These are phyloP conservation scores for Chelidonichthys spinosus DNA, from an alignment of 2,797 vertebrate genomes.

Conservation along the genomic window DNA sequence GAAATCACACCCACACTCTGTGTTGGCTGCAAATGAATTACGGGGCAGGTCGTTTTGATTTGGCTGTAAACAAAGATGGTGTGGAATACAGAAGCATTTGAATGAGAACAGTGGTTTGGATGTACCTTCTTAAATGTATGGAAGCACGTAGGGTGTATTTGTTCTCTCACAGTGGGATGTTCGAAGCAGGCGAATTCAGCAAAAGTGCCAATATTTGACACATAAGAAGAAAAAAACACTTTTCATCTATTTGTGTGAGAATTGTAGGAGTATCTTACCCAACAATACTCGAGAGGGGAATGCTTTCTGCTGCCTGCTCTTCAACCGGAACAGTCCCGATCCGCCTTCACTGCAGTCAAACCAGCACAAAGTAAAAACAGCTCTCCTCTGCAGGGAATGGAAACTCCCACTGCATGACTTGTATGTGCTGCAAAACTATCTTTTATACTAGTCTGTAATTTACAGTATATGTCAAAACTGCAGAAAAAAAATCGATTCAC, in stretches of 20 bases:
- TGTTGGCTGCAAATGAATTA: constrained; percentile 34
- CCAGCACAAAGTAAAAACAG: constrained; percentile 12
- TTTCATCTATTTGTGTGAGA: constrained; percentile 33
- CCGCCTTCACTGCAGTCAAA: constrained; percentile 3
- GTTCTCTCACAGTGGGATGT: constrained; percentile 28
- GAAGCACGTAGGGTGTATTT: constrained; percentile 22
- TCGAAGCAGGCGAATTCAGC: constrained; percentile 12
- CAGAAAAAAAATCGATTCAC: constrained; percentile 21
- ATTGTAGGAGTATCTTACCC: constrained; percentile 21
- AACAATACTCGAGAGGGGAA: constrained; percentile 14
- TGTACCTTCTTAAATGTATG: not conserved
- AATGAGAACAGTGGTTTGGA: constrained; percentile 24
- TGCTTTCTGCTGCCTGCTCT: constrained; percentile 5
- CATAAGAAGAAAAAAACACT: not conserved
- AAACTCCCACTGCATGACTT: constrained; percentile 18
- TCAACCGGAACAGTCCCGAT: constrained; percentile 9
- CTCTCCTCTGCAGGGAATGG: constrained; percentile 17
- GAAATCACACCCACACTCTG: constrained; percentile 41
- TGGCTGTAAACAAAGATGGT: constrained; percentile 31
- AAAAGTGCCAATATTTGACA: constrained; percentile 31
- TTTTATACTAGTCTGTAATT: constrained; percentile 27
- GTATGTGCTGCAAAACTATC: constrained; percentile 18
- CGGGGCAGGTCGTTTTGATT: constrained; percentile 31
- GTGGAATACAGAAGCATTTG: constrained; percentile 25
- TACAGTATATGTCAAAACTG: constrained; percentile 24